Conservation (phyloP, 2,888 invertebrate genomes). For the Brachyopa scutellaris region DNA sequence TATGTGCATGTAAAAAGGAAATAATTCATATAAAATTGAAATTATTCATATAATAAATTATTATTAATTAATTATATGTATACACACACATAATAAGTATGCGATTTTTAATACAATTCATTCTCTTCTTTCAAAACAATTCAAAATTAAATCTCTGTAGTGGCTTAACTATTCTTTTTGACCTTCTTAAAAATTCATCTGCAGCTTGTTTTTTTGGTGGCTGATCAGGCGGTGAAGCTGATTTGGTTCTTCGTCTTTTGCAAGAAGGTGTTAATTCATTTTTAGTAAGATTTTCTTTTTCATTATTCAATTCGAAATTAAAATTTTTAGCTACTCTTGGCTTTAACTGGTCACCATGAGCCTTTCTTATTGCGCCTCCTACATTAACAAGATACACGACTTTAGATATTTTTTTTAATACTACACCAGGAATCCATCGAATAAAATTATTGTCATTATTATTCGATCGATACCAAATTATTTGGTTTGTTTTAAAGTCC, state of each 20-base stretch:
- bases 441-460: not conserved
- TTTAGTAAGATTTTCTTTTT: too few relatives aligned
- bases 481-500: not conserved
- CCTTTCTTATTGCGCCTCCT: too few relatives aligned
- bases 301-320: too few relatives aligned
- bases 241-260: not conserved
- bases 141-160: not conserved
- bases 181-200: not conserved
- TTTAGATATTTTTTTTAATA: not conserved
- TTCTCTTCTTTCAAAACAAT: not conserved
- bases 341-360: too few relatives aligned
- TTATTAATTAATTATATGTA: too few relatives aligned
- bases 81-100: too few relatives aligned
- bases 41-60: too few relatives aligned
- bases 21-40: too few relatives aligned
- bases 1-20: too few relatives aligned
- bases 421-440: slow-evolving; percentile 3
- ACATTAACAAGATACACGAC: not conserved
- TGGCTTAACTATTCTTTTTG: not conserved
- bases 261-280: too few relatives aligned
- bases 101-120: not conserved
- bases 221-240: too few relatives aligned
- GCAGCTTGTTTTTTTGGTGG: not conserved
- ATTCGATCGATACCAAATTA: too few relatives aligned
- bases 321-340: not conserved